Evolutionary conservation across 2,888 invertebrate species (phyloP).

Genomic region (Drosophila mimica): DNA sequence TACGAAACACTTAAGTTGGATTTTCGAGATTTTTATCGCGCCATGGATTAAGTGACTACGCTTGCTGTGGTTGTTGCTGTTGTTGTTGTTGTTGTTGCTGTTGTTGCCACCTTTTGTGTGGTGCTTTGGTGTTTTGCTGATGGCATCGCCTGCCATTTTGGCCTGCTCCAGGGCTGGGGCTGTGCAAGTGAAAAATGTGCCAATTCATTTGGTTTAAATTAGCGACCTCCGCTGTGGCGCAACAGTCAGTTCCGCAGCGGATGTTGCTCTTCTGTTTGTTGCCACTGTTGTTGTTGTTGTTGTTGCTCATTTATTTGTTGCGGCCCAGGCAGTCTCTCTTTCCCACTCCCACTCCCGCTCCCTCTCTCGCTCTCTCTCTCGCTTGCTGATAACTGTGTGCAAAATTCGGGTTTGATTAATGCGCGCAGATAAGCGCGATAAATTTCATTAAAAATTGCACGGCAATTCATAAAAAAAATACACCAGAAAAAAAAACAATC

Average conservation of each 20-base stretch:
- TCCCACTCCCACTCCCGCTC: slow-evolving; percentile 15
- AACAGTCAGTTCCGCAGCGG: slow-evolving; percentile 71
- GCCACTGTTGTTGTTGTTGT: slow-evolving; percentile 25
- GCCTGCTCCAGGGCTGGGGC: slow-evolving; percentile 37
- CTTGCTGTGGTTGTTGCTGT: slow-evolving; percentile 17
- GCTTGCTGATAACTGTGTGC: slow-evolving; percentile 49
- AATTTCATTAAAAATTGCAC: slow-evolving; percentile 80
- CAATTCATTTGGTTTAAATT: slow-evolving; percentile 85
- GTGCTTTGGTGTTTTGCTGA: slow-evolving; percentile 35
- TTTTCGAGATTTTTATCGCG: slow-evolving; percentile 84
- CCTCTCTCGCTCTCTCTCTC: neutral
- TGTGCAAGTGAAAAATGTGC: slow-evolving; percentile 83
- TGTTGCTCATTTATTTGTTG: slow-evolving; percentile 60
- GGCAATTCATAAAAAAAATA: slow-evolving; percentile 72
- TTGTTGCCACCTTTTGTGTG: slow-evolving; percentile 50
- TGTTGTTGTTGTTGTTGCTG: slow-evolving; percentile 23
- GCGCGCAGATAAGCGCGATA: slow-evolving; percentile 82
- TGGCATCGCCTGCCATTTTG: slow-evolving; percentile 50
- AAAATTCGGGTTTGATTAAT: slow-evolving; percentile 80
- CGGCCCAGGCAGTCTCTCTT: slow-evolving; percentile 42
- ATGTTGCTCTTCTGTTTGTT: slow-evolving; percentile 26
- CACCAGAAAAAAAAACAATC: slow-evolving; percentile 58
- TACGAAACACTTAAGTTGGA: slow-evolving; percentile 84
- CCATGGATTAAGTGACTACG: slow-evolving; percentile 81
- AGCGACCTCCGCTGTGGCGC: slow-evolving; percentile 78